Conservation (phyloP, 2,888 invertebrate genomes). For the Adineta ricciae region DNA sequence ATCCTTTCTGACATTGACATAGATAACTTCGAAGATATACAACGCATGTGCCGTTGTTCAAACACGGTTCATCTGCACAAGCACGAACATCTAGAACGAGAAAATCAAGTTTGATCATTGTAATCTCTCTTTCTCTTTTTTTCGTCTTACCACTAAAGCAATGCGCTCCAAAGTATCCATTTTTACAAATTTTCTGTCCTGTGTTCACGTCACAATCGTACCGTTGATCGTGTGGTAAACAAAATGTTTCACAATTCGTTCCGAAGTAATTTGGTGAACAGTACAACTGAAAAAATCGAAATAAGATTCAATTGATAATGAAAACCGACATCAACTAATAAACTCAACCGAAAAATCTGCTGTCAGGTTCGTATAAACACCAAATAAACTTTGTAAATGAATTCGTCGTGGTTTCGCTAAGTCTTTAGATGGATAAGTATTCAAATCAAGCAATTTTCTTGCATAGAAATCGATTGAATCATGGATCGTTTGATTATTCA, state of each 20-base stretch:
- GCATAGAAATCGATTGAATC: conserved; percentile 30
- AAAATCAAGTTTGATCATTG: background rate
- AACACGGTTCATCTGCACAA: conserved; percentile 31
- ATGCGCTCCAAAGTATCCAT: conserved; percentile 26
- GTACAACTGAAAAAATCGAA: conserved; percentile 22
- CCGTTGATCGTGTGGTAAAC: conserved; percentile 2
- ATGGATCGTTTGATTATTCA: background rate
- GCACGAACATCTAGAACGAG: background rate
- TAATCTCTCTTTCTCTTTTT: background rate
- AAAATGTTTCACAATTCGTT: conserved; percentile 21
- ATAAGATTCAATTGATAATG: background rate
- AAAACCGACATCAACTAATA: background rate
- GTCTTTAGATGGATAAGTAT: background rate
- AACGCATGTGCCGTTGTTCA: conserved; percentile 28
- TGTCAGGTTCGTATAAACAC: conserved; percentile 26
- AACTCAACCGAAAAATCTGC: conserved; percentile 9
- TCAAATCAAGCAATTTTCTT: conserved; percentile 26
- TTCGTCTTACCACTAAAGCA: conserved; percentile 23
- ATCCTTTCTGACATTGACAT: conserved; percentile 31
- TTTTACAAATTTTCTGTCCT: conserved; percentile 25
- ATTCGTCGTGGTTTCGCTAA: background rate
- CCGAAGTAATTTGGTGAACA: conserved; percentile 30
- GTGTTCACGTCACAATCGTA: conserved; percentile 25
- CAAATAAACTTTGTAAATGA: conserved; percentile 26
- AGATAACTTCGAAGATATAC: conserved; percentile 21